These are phyloP conservation scores for Drosophila pandora DNA, from an alignment of 1,140 invertebrate genomes.

Conservation along the genomic window DNA sequence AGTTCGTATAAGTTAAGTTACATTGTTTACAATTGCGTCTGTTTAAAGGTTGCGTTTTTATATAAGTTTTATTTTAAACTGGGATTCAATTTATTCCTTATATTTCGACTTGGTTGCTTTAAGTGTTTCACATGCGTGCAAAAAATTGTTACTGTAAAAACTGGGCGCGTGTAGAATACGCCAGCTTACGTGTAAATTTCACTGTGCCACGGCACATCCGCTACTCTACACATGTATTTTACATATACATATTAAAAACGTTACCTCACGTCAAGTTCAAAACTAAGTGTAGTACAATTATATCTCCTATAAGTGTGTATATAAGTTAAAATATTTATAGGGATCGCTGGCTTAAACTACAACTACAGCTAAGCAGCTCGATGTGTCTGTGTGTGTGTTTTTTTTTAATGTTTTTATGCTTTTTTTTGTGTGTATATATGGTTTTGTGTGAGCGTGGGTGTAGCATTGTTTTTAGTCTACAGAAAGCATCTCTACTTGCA, in stretches of 20 bases:
- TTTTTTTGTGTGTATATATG: conserved; percentile 16
- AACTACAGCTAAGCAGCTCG: conserved; percentile 57
- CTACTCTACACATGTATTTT: conserved; percentile 46
- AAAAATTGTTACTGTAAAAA: conserved; percentile 67
- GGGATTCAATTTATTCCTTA: conserved; percentile 19
- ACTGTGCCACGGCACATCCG: conserved; percentile 40
- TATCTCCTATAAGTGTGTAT: conserved; percentile 35
- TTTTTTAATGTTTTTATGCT: conserved; percentile 9
- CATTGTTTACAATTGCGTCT: conserved; percentile 62
- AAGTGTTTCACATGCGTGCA: conserved; percentile 57
- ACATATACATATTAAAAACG: conserved; percentile 71
- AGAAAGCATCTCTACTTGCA: conserved; percentile 61
- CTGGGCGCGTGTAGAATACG: conserved; percentile 59
- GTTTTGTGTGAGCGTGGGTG: conserved; percentile 17
- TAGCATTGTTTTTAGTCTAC: conserved; percentile 43
- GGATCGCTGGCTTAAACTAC: conserved; percentile 39
- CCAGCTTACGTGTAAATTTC: conserved; percentile 58
- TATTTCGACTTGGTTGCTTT: conserved; percentile 27
- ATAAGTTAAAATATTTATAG: conserved; percentile 44
- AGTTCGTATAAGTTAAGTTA: conserved; percentile 54
- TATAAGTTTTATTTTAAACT: conserved; percentile 10
- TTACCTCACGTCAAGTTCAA: conserved; percentile 50
- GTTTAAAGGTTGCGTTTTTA: conserved; percentile 7
- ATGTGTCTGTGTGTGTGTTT: conserved; percentile 17
- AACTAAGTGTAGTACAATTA: conserved; percentile 54